Evolutionary conservation across 2,888 invertebrate genomes (phyloP).

Genomic region (Pseudoips prasinana): DNA sequence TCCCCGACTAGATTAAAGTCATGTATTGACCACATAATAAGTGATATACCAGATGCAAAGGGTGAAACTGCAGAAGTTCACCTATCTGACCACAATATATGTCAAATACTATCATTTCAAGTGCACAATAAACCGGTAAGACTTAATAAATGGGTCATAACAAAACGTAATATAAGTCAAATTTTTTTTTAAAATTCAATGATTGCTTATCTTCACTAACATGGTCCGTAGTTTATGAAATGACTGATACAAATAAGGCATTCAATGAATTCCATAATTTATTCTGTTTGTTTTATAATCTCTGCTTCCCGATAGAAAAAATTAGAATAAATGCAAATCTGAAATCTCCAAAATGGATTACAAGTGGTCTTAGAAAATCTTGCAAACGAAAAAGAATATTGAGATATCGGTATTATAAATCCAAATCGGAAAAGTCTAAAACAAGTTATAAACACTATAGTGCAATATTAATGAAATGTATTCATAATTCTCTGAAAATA

Average conservation of each 20-base stretch:
- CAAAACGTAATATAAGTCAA: not conserved
- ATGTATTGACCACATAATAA: conserved; percentile 2
- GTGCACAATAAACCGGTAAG: not conserved
- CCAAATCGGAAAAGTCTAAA: not conserved
- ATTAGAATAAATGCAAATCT: not conserved
- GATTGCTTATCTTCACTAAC: not conserved
- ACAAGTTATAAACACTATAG: conserved; percentile 1
- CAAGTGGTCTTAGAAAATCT: conserved; percentile 1
- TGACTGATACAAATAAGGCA: not conserved
- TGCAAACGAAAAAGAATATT: conserved; percentile 1
- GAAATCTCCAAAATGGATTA: conserved; percentile 1
- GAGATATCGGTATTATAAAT: not conserved
- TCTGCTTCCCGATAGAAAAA: conserved; percentile 1
- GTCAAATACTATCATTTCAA: conserved; percentile 1
- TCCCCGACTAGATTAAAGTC: not conserved
- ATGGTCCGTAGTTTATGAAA: not conserved
- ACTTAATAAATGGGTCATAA: not conserved
- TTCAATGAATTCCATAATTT: conserved; percentile 2
- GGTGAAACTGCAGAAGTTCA: not conserved
- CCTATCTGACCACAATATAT: conserved; percentile 2
- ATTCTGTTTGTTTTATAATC: not conserved
- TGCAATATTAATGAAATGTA: conserved; percentile 1
- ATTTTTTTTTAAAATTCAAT: conserved; percentile 1
- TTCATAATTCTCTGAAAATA: conserved; percentile 1
- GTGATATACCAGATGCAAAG: not conserved